Conservation (phyloP, 2,888 invertebrate species). For the Andrena chrysosceles region DNA sequence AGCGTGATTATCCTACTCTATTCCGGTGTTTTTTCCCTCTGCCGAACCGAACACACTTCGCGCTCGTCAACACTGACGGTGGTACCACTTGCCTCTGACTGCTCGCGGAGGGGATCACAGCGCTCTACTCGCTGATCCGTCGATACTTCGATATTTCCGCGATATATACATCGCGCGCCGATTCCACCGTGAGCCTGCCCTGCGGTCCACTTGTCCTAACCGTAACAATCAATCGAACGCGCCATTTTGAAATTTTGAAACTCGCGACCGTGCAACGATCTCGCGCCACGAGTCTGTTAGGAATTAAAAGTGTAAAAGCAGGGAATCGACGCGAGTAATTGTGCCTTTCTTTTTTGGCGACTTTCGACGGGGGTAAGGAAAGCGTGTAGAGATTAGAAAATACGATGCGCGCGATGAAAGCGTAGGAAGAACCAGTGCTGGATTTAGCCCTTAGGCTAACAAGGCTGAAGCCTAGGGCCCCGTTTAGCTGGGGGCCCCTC, state of each 20-base stretch:
- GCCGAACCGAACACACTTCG: constrained; percentile 42
- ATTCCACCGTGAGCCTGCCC: constrained; percentile 32
- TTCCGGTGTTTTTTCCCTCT: constrained; percentile 34
- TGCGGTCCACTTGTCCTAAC: constrained; percentile 43
- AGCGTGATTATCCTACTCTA: constrained; percentile 35
- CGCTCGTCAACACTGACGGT: constrained; percentile 34
- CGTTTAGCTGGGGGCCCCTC: too few species aligned
- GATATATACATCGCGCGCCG: constrained; percentile 58
- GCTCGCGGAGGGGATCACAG: constrained; percentile 43
- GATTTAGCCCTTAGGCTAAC: too few species aligned
- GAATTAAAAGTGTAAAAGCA: neutral
- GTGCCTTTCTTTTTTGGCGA: neutral
- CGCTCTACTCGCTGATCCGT: constrained; percentile 57
- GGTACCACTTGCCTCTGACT: constrained; percentile 29
- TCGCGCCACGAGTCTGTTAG: constrained; percentile 27
- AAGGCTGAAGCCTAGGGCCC: too few species aligned
- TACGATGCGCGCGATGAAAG: neutral
- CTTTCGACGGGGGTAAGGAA: neutral
- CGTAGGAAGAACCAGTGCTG: neutral
- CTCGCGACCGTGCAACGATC: constrained; percentile 6
- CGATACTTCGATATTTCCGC: constrained; percentile 65
- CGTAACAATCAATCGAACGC: constrained; percentile 60
- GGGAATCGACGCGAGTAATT: neutral
- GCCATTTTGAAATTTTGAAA: constrained; percentile 63
- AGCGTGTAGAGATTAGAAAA: neutral